Evolutionary conservation across 2,113 vertebrate species (phyloP), one percentile per base, ranked within the genome.

Genomic region (Pteronura brasiliensis): DNA sequence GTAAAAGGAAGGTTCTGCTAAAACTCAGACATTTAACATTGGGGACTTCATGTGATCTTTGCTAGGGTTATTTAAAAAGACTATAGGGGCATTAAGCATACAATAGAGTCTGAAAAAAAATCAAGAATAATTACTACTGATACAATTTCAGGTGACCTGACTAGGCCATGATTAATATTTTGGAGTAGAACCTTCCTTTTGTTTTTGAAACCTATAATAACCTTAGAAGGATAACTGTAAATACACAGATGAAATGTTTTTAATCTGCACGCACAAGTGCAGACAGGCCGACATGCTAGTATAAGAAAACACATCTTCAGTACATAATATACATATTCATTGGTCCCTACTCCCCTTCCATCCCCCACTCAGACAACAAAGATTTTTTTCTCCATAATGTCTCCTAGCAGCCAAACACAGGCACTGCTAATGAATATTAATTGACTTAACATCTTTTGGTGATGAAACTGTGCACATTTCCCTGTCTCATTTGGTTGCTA

Each of bases 401-500:
- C 97, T 96, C 77, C 94, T 34, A 86, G 4, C 69, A 97, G 88
- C 96, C 74, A 91, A 97, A 96, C 93, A 90, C 96, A 98, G 97
- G 84, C 90, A 7, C 23, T 85, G 84, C 57, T 97, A 98, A 98
- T 98, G 98, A 98, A 98, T 98, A 98, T 99, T 99, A 99, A 99
- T 98, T 97, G 95, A 93, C 85, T 72, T 95, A 98, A 95, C 97
- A 98, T 98, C 98, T 98, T 67, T 18, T 96, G 76, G 89, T 96
- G 98, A 98, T 98, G 96, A 92, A 98, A 97, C 98, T 98, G 98
- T 98, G 98, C 71, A 86, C 97, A 93, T 98, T 98, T 98, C 96
- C 20, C 88, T 96, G 98, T 98, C 98, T 98, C 77, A 90, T 85
- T 96, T 97, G 6, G 99, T 99, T 99, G 99, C 99, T 99, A 99